Evolutionary conservation across 2,888 invertebrate species (phyloP).

Genomic region (Gymnocheta viridis): DNA sequence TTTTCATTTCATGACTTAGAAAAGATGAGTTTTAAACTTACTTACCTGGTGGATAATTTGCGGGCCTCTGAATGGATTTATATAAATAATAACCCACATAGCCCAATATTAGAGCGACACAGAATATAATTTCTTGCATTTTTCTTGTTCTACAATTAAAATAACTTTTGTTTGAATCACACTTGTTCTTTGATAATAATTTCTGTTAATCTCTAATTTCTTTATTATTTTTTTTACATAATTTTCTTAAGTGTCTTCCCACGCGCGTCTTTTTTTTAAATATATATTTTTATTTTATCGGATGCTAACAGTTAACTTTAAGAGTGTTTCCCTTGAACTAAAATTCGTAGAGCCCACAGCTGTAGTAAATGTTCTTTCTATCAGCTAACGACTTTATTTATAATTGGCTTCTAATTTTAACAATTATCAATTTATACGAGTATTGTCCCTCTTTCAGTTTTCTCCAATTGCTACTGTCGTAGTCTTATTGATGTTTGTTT

Average conservation of each 20-base stretch:
- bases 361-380: conserved; percentile 15
- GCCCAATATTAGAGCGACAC: conserved; percentile 72
- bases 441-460: conserved; percentile 11
- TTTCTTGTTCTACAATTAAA: conserved; percentile 10
- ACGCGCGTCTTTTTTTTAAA: background rate
- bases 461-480: conserved; percentile 9
- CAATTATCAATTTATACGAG: conserved; percentile 31
- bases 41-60: conserved; percentile 79
- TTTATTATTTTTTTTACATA: background rate
- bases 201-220: background rate
- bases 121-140: conserved; percentile 76
- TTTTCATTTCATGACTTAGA: background rate
- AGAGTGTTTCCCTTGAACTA: background rate
- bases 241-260: background rate
- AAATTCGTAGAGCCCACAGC: background rate
- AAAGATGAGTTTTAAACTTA: background rate
- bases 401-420: conserved; percentile 32
- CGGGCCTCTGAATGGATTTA: conserved; percentile 75
- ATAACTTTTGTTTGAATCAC: background rate
- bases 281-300: background rate
- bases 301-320: background rate
- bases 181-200: background rate
- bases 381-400: conserved; percentile 26
- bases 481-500: background rate
- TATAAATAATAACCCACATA: conserved; percentile 74